phyloP scores from a whole-genome alignment of 2,113 vertebrate genomes.

The Ptilorrhoa leucosticta region DNA sequence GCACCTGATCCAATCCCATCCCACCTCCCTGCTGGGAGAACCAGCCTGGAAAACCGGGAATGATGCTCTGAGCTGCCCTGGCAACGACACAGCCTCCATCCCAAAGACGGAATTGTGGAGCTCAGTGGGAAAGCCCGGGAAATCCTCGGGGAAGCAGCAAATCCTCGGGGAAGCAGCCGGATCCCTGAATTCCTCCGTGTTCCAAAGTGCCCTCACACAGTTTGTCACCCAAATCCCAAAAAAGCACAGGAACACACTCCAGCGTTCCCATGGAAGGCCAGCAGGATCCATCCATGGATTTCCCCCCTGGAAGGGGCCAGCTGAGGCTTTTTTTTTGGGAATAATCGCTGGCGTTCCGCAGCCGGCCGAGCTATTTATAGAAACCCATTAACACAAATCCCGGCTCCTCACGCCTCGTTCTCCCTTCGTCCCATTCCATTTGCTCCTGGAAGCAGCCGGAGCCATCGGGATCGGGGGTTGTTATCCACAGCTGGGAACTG shows the following conservation, averaged over 20 bases:
- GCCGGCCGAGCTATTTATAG: not conserved
- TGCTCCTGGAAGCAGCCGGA: not conserved
- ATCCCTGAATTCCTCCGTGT: not conserved
- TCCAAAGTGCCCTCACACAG: not conserved
- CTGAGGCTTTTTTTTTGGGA: not conserved
- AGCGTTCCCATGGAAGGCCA: not conserved
- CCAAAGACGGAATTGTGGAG: not conserved
- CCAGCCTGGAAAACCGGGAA: not conserved
- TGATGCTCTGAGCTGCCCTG: not conserved
- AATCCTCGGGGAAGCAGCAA: not conserved
- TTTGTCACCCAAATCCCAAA: not conserved
- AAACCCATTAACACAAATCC: slow-evolving; percentile 15
- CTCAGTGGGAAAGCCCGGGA: not conserved
- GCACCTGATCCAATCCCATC: not conserved
- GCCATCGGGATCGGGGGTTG: not conserved
- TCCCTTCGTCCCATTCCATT: not conserved
- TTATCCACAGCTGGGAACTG: not conserved
- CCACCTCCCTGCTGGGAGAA: not conserved
- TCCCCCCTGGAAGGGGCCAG: rapidly evolving
- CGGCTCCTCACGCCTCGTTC: not conserved
- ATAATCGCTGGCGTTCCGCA: not conserved
- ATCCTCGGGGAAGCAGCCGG: not conserved
- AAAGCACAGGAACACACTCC: rapidly evolving
- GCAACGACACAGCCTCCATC: not conserved
- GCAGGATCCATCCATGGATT: not conserved